Conservation (phyloP, 2,888 invertebrate species). For the Chrysolina americana region DNA sequence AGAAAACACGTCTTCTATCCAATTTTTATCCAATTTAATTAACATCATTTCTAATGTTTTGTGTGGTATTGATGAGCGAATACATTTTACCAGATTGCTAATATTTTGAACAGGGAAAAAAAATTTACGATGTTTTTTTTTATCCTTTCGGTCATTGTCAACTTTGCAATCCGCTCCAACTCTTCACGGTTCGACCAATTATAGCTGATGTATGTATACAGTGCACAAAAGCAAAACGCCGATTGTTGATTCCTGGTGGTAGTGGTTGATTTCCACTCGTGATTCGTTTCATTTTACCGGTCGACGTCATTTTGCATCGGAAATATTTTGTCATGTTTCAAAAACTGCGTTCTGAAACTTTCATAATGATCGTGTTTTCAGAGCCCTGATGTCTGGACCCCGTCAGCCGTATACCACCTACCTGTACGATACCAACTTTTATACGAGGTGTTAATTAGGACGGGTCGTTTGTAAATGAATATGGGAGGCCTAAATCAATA, state of each 20-base stretch:
- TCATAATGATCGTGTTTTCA: conserved; percentile 26
- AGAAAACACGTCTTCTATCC: too few species aligned
- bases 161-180: too few species aligned
- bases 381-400: conserved; percentile 6
- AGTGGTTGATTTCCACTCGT: conserved; percentile 51
- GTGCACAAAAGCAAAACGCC: too few species aligned
- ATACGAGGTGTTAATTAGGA: conserved; percentile 36
- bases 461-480: conserved; percentile 22
- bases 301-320: conserved; percentile 16
- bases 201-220: too few species aligned
- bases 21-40: too few species aligned
- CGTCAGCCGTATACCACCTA: conserved; percentile 30
- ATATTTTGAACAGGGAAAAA: too few species aligned
- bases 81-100: too few species aligned
- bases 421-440: conserved; percentile 26
- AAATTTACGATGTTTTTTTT: too few species aligned
- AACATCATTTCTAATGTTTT: too few species aligned
- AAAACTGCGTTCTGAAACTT: conserved; percentile 26
- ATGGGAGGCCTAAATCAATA: conserved; percentile 37
- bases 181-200: too few species aligned
- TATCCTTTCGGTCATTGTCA: too few species aligned
- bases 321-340: conserved; percentile 27
- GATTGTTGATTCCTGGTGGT: conserved; percentile 23
- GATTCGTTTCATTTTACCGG: conserved; percentile 29
- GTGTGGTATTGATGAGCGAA: too few species aligned